These are phyloP conservation scores for Pachyseris speciosa DNA, from an alignment of 64 coral and sea anemone genomes.

Conservation along the genomic window DNA sequence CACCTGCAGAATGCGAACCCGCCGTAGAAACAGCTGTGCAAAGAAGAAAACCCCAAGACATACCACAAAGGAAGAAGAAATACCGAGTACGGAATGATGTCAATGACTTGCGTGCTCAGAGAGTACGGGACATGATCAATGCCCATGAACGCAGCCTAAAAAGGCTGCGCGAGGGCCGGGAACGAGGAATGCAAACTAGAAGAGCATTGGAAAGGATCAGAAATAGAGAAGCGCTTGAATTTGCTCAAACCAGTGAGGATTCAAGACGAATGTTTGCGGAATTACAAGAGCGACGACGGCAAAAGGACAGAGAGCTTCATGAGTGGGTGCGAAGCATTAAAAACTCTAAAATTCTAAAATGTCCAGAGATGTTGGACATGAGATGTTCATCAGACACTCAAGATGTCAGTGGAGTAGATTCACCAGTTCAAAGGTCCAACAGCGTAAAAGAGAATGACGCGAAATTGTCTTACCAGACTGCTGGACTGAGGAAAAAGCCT, in stretches of 20 bases:
- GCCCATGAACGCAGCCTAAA: neutral
- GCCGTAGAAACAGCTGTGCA: neutral
- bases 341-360: too few relatives aligned
- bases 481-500: neutral
- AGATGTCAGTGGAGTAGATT: neutral
- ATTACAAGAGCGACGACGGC: neutral
- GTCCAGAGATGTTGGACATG: neutral
- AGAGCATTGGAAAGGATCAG: neutral
- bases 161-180: neutral
- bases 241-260: neutral
- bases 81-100: neutral
- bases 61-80: neutral
- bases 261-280: neutral
- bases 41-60: neutral
- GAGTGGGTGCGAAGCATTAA: neutral
- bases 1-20: neutral
- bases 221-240: neutral
- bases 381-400: neutral
- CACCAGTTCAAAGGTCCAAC: too few relatives aligned
- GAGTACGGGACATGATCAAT: neutral
- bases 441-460: neutral
- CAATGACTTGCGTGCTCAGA: neutral
- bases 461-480: neutral
- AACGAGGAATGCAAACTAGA: neutral
- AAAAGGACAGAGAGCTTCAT: neutral